Conservation (phyloP, 37 sponge, comb jelly and placozoan species). For the Hormiphora californensis region DNA sequence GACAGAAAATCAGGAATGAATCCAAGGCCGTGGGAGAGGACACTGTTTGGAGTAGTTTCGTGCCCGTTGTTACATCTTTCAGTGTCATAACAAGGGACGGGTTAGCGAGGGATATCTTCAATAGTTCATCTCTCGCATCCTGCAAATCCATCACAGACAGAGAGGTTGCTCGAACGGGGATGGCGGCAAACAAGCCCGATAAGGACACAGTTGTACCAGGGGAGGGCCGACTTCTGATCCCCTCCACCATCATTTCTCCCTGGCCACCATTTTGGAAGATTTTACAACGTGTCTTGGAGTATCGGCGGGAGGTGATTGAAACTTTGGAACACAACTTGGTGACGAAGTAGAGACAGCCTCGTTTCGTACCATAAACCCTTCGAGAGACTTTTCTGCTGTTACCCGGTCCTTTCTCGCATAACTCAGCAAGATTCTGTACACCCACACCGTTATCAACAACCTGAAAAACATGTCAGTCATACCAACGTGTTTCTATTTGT, state of each 20-base stretch:
- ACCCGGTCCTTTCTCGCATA: neutral
- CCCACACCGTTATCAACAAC: slow-evolving; percentile 33
- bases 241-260: neutral
- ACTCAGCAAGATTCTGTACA: neutral
- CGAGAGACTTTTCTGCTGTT: slow-evolving; percentile 4
- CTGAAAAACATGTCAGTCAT: too few species aligned
- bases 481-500: too few species aligned
- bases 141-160: slow-evolving; percentile 28
- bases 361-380: neutral
- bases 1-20: neutral
- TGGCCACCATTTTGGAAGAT: neutral
- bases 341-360: slow-evolving; percentile 23
- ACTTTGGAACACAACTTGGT: slow-evolving; percentile 1
- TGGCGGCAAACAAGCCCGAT: neutral
- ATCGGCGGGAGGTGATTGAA: neutral
- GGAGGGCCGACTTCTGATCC: neutral
- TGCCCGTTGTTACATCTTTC: slow-evolving; percentile 32
- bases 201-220: slow-evolving; percentile 3
- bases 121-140: neutral
- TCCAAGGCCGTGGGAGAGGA: neutral
- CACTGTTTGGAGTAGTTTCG: slow-evolving; percentile 10
- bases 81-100: neutral
- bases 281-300: neutral
- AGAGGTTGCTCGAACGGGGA: neutral
- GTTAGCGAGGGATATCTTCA: slow-evolving; percentile 7